A percentile compares a stretch with the other conserved stretches of the same genome.
phyloP scores from a whole-genome alignment of 2,888 invertebrate species.

The Ashinkailepas kermadecensis region DNA sequence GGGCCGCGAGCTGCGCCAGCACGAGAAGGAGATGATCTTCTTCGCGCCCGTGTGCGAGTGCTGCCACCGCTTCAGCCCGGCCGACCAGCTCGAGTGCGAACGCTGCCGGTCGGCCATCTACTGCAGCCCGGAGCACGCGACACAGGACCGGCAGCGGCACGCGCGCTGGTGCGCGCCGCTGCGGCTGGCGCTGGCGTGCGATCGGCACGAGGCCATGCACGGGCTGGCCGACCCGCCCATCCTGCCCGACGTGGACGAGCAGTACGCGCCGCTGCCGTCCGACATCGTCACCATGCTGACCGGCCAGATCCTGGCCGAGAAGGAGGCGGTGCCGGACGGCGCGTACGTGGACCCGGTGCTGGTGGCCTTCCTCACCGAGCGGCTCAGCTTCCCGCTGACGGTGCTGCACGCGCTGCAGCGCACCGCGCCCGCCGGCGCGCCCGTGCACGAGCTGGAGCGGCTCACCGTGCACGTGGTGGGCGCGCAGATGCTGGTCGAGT shows the following conservation, averaged over 20 bases:
- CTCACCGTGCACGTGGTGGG: slow-evolving; percentile 31
- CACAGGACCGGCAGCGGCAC: slow-evolving; percentile 22
- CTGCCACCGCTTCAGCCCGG: slow-evolving; percentile 21
- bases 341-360: slow-evolving; percentile 19
- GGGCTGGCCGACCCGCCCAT: slow-evolving; percentile 29
- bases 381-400: slow-evolving; percentile 30
- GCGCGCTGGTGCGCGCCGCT: slow-evolving; percentile 24
- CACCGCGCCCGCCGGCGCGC: background rate
- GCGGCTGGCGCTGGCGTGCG: slow-evolving; percentile 27
- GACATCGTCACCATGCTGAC: slow-evolving; percentile 23
- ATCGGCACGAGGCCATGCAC: slow-evolving; percentile 23
- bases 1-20: slow-evolving; percentile 23
- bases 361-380: slow-evolving; percentile 26
- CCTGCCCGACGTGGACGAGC: slow-evolving; percentile 26
- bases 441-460: slow-evolving; percentile 6
- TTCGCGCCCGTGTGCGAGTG: slow-evolving; percentile 28
- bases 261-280: slow-evolving; percentile 24
- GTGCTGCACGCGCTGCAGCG: slow-evolving; percentile 28
- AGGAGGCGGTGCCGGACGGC: background rate
- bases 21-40: slow-evolving; percentile 26
- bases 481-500: slow-evolving; percentile 28
- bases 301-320: slow-evolving; percentile 12
- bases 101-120: slow-evolving; percentile 29
- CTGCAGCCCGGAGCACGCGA: slow-evolving; percentile 25
- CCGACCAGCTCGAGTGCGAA: slow-evolving; percentile 23